Conservation (phyloP, 2,797 vertebrate genomes). For the Pantherophis vulpinus region DNA sequence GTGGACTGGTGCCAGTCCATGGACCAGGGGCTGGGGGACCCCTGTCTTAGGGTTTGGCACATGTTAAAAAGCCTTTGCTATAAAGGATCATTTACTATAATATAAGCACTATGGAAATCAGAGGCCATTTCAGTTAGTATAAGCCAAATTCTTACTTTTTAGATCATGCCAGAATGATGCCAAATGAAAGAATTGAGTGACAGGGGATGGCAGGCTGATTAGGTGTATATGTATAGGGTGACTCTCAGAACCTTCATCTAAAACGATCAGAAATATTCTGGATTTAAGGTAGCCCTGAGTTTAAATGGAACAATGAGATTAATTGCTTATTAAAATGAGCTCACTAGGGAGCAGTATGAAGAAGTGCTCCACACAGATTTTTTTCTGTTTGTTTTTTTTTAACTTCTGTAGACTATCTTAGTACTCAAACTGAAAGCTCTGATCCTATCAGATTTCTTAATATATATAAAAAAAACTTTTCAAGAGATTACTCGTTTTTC, state of each 20-base stretch:
- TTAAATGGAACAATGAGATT: not conserved
- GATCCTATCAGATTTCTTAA: not conserved
- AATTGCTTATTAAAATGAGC: not conserved
- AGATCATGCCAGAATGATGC: not conserved
- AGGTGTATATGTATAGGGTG: not conserved
- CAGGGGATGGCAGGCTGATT: not conserved
- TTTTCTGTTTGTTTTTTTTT: not conserved
- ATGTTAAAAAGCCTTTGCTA: not conserved
- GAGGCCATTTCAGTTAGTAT: not conserved
- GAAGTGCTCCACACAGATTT: not conserved
- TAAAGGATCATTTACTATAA: not conserved
- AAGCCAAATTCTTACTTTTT: no score
- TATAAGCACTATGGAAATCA: not conserved
- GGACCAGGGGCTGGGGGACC: not conserved
- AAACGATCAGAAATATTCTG: not conserved
- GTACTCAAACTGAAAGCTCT: not conserved
- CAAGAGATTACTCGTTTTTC: not conserved
- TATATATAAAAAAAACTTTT: no score
- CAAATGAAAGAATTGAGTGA: not conserved
- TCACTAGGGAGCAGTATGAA: not conserved
- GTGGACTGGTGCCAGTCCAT: not conserved
- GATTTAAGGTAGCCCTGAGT: not conserved
- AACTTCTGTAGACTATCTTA: not conserved
- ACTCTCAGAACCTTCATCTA: not conserved
- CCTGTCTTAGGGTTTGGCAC: not conserved